Conservation (phyloP, 2,888 invertebrate species). For the Rotaria macrura region DNA sequence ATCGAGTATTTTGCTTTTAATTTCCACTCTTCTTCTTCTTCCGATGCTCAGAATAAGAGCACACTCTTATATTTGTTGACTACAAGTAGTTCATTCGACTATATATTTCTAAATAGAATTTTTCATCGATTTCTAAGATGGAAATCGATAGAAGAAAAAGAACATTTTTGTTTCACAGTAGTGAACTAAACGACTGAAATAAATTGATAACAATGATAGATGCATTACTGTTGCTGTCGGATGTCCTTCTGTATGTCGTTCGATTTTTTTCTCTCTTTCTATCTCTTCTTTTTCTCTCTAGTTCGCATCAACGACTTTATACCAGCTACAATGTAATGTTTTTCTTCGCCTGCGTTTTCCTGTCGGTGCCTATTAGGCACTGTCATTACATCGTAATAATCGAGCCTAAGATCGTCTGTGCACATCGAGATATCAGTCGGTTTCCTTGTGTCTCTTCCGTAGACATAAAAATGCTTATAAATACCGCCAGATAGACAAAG, state of each 20-base stretch:
- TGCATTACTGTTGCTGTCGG: neutral
- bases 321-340: neutral
- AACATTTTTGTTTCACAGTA: neutral
- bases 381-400: neutral
- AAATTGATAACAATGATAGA: conserved; percentile 12
- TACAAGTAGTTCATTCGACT: neutral
- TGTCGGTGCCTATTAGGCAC: neutral
- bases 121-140: neutral
- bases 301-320: neutral
- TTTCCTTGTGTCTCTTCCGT: neutral
- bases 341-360: neutral
- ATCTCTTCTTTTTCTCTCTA: neutral
- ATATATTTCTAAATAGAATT: neutral
- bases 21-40: neutral
- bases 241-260: neutral
- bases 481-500: neutral
- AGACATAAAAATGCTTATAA: neutral
- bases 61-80: neutral
- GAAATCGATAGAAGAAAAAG: neutral
- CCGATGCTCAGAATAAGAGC: neutral
- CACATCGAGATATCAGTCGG: neutral
- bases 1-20: neutral
- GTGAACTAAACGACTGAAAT: neutral
- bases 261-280: neutral
- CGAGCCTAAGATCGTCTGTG: neutral